Base-by-base conservation (phyloP, 1,140 invertebrate species). In the Trachymyrmex septentrionalis region DNA sequence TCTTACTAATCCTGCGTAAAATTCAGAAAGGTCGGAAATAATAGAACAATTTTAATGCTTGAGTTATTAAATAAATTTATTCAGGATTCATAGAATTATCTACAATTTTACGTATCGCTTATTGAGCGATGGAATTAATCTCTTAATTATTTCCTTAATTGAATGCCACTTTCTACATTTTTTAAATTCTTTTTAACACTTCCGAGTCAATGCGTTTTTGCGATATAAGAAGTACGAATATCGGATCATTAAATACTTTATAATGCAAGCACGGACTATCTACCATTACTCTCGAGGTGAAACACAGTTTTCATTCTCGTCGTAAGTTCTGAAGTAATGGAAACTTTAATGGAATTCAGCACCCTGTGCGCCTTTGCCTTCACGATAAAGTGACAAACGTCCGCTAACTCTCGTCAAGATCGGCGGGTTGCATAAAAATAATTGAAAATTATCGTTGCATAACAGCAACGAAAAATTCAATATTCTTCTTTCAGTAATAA, bases 331-430 rank as follows among this genome's bases (percentile, higher is more conserved):
- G 9, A 73, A 82, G 80, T 82, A 82, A 73, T 72, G 80, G 55
- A 82, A 82, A 82, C 80, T 82, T 82, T 82, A 82, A 82, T 86
- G 63, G 50, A 67, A 80, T 71, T 85, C 64, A 80, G 30, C 14
- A 69, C 75, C 44, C 63, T 14, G 75, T n/a, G 4, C 14, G 10
- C 16, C 55, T 85, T 48, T 14, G 21, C 38, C n/a, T 59, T 73
- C 24, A 2, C 24, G 55, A 61, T 75, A 48, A 75, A 84, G 38
- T 30, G 55, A 75, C 69, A 75, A 84, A 84, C 38, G 53, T 61
- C 16, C 67, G 38, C n/a, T 9, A 48, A 61, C 21, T 44, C 19
- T 9, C 53, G 24, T 48, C 38, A 27, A 24, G 21, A 71, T 81
- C 14, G 63, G 5, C n/a, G 12, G 21, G 19, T 14, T 21, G 19